Evolutionary conservation across 2,888 invertebrate genomes (phyloP).

Genomic region (Polia nebulosa): DNA sequence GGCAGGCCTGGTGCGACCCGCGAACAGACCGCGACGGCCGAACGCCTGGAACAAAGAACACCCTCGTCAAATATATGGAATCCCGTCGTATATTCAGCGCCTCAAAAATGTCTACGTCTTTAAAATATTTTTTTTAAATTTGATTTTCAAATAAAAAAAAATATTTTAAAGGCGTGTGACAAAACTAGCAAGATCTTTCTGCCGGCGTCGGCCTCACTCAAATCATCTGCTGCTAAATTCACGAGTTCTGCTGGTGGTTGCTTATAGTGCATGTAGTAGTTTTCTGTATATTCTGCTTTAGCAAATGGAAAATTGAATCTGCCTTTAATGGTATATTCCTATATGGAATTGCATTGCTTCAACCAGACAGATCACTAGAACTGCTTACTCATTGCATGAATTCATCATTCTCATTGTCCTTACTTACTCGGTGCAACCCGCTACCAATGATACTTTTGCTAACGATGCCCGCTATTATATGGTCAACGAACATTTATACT

Average conservation of each 20-base stretch:
- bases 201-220: too few relatives aligned
- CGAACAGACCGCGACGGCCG: slow-evolving; percentile 85
- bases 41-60: slow-evolving; percentile 79
- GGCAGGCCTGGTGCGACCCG: slow-evolving; percentile 83
- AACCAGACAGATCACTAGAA: not conserved
- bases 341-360: too few relatives aligned
- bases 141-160: not conserved
- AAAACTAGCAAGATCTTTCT: too few relatives aligned
- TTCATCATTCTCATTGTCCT: too few relatives aligned
- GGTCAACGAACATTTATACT: not conserved
- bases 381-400: too few relatives aligned
- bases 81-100: not conserved
- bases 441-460: not conserved
- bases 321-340: too few relatives aligned
- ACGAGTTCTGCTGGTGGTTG: not conserved
- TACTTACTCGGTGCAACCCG: not conserved
- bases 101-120: too few relatives aligned
- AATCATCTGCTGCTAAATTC: not conserved
- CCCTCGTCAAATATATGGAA: slow-evolving; percentile 12
- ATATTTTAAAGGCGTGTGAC: too few relatives aligned
- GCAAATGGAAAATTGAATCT: not conserved
- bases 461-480: not conserved
- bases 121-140: too few relatives aligned
- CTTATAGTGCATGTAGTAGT: not conserved
- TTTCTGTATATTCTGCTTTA: not conserved